Evolutionary conservation across 2,888 invertebrate genomes (phyloP), one percentile per base, ranked within the genome.

Genomic region (Andrena chrysosceles): DNA sequence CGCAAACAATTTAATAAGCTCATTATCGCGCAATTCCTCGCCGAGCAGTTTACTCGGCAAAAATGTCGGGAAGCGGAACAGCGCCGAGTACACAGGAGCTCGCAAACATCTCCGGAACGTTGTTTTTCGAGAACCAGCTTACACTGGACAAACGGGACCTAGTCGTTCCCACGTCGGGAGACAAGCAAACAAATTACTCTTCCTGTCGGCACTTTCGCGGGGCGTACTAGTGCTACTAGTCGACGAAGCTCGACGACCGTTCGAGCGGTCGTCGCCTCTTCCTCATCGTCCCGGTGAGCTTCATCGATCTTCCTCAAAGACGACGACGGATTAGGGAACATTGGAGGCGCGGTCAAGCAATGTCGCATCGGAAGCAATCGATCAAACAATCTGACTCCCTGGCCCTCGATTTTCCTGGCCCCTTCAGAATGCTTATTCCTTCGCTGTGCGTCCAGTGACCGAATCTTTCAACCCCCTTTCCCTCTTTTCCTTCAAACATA

Each of bases 131-230:
- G 29, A 70, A 68, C 23, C 49, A 52, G 71, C 63, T 77, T 66
- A 66, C 42, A 35, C 2, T 20, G 33, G 54, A 56, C 69, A 49
- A 67, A 70, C 63, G 33, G 23, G 48, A 56, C 62, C 31, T 8
- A 8, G 20, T 26, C 64, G 63, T 59, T 56, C 64, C 59, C 20
- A 16, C 73, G 70, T 49, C 49, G 67, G 64, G 42, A 71, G 56
- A 23, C 59, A 26, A 62, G 62, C 79, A 83, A 85, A 85, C 86
- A 85, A 88, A 88, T 86, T 86, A 84, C 78, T 85, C 83, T 84
- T 86, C 79, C 86, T 70, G 76, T 85, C 83, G 77, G 52, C 76
- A 81, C 71, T 83, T 71, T 72, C 76, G 64, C 77, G 69, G 20
- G 72, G 49, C 67, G 77, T 23, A 26, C 56, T 42, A 1, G 13